phyloP scores from a whole-genome alignment of 2,888 invertebrate genomes.

The Fragum fragum region DNA sequence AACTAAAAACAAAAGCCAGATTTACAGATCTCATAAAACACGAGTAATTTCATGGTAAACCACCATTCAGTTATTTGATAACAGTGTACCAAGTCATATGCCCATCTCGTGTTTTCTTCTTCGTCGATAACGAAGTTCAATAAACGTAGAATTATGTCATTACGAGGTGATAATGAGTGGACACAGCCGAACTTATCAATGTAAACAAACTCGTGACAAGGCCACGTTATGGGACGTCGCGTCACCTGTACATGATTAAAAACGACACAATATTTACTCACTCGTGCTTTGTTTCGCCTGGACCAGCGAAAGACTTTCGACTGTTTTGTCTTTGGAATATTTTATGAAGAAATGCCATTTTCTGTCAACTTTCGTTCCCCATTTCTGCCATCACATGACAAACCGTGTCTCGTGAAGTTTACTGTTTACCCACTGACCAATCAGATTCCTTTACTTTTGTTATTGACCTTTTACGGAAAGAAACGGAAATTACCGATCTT shows the following conservation, averaged over 20 bases:
- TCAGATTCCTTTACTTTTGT: neutral
- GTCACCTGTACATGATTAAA: neutral
- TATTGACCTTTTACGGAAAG: constrained; percentile 19
- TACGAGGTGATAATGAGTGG: constrained; percentile 32
- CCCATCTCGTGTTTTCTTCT: neutral
- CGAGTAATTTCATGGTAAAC: neutral
- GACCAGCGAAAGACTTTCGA: neutral
- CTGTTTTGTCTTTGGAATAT: constrained; percentile 50
- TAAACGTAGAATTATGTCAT: constrained; percentile 16
- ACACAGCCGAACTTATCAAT: constrained; percentile 5
- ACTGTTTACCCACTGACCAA: constrained; percentile 9
- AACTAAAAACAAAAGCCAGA: too few relatives aligned
- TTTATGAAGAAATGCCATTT: constrained; percentile 68
- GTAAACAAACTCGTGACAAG: constrained; percentile 24
- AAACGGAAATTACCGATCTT: neutral
- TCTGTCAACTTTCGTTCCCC: constrained; percentile 56
- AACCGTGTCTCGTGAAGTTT: constrained; percentile 27
- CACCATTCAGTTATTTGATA: neutral
- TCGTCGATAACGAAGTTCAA: constrained; percentile 1
- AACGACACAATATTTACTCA: neutral
- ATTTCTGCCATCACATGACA: constrained; percentile 64
- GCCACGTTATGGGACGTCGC: neutral
- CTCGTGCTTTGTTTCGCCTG: constrained; percentile 9
- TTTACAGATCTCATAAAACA: too few relatives aligned
- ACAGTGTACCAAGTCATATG: constrained; percentile 13